Conservation (phyloP, 2,797 vertebrate species). For the Microhierax caerulescens region DNA sequence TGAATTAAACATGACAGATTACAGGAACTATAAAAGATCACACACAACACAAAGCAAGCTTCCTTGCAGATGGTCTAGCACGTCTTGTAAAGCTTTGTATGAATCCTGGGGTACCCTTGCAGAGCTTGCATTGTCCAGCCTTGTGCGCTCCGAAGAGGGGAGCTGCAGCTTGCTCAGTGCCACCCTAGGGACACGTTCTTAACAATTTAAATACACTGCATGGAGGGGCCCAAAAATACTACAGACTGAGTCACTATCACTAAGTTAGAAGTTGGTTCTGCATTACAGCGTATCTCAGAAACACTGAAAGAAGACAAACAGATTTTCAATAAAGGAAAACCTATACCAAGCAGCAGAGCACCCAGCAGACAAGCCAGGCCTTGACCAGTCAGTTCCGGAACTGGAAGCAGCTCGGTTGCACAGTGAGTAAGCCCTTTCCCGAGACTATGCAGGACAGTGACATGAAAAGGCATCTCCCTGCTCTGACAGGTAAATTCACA, state of each 20-base stretch:
- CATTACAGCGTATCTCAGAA: background rate
- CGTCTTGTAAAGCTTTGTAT: fast-evolving
- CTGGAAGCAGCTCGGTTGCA: fast-evolving
- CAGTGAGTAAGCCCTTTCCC: background rate
- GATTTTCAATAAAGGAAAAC: background rate
- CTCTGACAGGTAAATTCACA: background rate
- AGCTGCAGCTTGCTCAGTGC: background rate
- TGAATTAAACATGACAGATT: background rate
- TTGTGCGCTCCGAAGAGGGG: fast-evolving
- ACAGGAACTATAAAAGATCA: background rate
- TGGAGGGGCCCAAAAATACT: background rate
- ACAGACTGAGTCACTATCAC: background rate
- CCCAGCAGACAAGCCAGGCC: background rate
- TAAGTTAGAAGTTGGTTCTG: background rate
- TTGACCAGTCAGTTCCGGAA: background rate
- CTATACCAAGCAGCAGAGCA: background rate
- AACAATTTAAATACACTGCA: background rate
- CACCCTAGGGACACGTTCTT: background rate
- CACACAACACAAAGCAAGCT: background rate
- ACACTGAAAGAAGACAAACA: background rate
- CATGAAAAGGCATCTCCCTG: background rate
- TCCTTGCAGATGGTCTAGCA: background rate
- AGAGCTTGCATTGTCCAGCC: background rate
- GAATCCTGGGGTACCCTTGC: background rate
- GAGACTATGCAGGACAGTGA: fast-evolving